Percentiles rank a stretch among this genome's conserved stretches.
Evolutionary conservation across 2,797 vertebrate species (phyloP).

Genomic region (Hydrophis major): DNA sequence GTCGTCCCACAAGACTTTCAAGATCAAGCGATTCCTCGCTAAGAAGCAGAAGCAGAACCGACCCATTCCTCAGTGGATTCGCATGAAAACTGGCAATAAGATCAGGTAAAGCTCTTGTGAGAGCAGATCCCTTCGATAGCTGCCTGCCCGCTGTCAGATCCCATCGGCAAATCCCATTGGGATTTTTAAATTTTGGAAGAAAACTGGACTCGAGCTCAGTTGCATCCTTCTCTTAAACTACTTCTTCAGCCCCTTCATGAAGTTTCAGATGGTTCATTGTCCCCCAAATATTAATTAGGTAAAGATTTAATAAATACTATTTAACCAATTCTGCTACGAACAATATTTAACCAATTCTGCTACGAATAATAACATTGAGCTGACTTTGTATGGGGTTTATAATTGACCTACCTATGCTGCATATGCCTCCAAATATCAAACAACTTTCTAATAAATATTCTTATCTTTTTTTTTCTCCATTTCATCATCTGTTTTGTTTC

Average conservation of each 20-base stretch:
- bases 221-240: background rate
- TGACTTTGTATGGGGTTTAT: background rate
- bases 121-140: background rate
- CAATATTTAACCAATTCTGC: background rate
- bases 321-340: background rate
- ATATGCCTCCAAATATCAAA: background rate
- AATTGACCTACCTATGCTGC: background rate
- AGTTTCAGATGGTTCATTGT: background rate
- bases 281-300: background rate
- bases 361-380: background rate
- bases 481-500: background rate
- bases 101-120: slow-evolving; percentile 81
- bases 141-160: background rate
- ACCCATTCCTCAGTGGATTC: slow-evolving; percentile 98
- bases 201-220: background rate
- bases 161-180: too few species aligned
- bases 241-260: background rate
- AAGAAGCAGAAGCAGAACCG: slow-evolving; percentile 99
- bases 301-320: background rate
- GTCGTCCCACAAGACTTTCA: slow-evolving; percentile 99
- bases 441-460: background rate
- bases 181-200: background rate
- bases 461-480: background rate
- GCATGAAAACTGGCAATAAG: slow-evolving; percentile 99
- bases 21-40: slow-evolving; percentile 96